Conservation (phyloP, 2,113 vertebrate genomes). For the Xiphias gladius region DNA sequence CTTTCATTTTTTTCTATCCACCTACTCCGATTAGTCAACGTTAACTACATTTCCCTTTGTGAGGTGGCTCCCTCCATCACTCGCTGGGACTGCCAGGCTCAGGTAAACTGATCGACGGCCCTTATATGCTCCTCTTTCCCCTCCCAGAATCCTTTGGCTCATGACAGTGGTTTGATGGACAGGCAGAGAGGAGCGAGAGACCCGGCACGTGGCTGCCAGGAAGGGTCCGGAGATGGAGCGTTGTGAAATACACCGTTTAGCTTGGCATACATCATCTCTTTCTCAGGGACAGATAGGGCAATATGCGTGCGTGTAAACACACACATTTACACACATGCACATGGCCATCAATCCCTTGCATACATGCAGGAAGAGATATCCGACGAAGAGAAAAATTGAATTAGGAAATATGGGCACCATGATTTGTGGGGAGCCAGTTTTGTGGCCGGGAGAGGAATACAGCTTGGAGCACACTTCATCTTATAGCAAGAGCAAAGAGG, state of each 20-base stretch:
- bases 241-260: slow-evolving; percentile 75
- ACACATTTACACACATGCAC: slow-evolving; percentile 60
- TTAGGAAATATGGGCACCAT: slow-evolving; percentile 80
- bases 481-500: slow-evolving; percentile 59
- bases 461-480: slow-evolving; percentile 72
- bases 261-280: slow-evolving; percentile 78
- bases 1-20: slow-evolving; percentile 32
- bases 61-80: slow-evolving; percentile 71
- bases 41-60: slow-evolving; percentile 79
- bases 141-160: slow-evolving; percentile 64
- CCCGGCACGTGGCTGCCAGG: slow-evolving; percentile 66
- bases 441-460: slow-evolving; percentile 74
- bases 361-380: slow-evolving; percentile 75
- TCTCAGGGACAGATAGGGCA: slow-evolving; percentile 67
- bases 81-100: slow-evolving; percentile 50
- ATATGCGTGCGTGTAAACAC: slow-evolving; percentile 51
- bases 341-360: slow-evolving; percentile 79
- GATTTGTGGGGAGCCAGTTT: slow-evolving; percentile 78
- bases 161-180: slow-evolving; percentile 74
- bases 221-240: slow-evolving; percentile 69
- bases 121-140: slow-evolving; percentile 50
- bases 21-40: slow-evolving; percentile 74
- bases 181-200: slow-evolving; percentile 57
- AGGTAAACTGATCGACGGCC: slow-evolving; percentile 78
- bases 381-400: slow-evolving; percentile 78